Evolutionary conservation across 2,113 vertebrate species (phyloP).

Genomic region (Stegastes partitus): DNA sequence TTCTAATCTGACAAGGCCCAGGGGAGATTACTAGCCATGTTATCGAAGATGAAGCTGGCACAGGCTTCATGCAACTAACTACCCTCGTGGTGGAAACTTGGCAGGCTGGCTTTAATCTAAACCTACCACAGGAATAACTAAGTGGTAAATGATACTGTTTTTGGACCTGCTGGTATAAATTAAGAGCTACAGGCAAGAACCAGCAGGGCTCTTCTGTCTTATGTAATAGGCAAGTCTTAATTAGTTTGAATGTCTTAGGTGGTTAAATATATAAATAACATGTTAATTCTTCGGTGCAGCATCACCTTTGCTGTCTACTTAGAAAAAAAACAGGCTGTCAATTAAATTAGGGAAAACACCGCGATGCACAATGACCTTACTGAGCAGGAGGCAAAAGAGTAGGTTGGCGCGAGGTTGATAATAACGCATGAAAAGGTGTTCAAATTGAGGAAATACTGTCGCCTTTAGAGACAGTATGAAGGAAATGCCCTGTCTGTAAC

Average conservation of each 20-base stretch:
- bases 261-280: not conserved
- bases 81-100: conserved; percentile 47
- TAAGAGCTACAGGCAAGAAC: conserved; percentile 23
- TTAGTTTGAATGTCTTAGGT: not conserved
- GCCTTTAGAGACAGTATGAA: conserved; percentile 6
- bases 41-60: conserved; percentile 64
- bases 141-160: conserved; percentile 42
- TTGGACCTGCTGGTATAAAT: conserved; percentile 20
- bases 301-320: conserved; percentile 15
- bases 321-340: conserved; percentile 8
- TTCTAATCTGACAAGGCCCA: conserved; percentile 66
- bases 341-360: conserved; percentile 48
- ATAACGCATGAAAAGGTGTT: not conserved
- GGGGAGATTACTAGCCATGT: conserved; percentile 54
- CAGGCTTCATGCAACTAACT: conserved; percentile 36
- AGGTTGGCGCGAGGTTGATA: not conserved
- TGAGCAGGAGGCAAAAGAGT: conserved; percentile 3
- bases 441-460: not conserved
- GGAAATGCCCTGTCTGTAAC: conserved; percentile 50
- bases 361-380: conserved; percentile 66
- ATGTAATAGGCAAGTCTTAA: not conserved
- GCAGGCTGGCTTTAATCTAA: conserved; percentile 46
- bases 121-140: conserved; percentile 44
- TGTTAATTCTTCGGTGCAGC: conserved; percentile 20
- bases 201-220: not conserved